Evolutionary conservation across 2,888 invertebrate genomes (phyloP).

Genomic region (Plebejus melissa): DNA sequence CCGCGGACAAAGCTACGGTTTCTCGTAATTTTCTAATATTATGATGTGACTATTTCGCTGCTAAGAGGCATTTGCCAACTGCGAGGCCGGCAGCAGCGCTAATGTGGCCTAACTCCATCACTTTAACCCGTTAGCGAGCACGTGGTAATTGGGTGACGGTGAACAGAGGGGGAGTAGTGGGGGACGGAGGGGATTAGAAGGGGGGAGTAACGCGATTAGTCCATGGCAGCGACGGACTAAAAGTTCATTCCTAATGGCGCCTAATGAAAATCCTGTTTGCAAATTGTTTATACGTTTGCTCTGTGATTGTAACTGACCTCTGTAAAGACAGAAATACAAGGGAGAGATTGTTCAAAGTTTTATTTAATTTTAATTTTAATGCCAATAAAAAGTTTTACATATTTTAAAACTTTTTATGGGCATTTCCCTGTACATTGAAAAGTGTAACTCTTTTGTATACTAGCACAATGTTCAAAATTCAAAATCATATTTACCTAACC

Average conservation of each 20-base stretch:
- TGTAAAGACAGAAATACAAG: not conserved
- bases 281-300: not conserved
- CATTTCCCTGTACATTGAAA: no score
- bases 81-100: not conserved
- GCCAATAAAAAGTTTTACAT: no score
- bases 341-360: no score
- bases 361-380: not conserved
- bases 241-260: constrained; percentile 11
- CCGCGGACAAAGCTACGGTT: not conserved
- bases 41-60: not conserved
- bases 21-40: not conserved
- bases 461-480: no score
- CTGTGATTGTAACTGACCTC: not conserved
- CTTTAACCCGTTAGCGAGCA: constrained; percentile 5
- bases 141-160: constrained; percentile 1
- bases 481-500: no score
- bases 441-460: no score
- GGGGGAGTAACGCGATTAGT: constrained; percentile 6
- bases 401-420: no score
- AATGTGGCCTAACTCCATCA: constrained; percentile 7
- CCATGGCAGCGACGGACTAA: not conserved
- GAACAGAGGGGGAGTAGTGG: not conserved
- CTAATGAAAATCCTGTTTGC: constrained; percentile 5
- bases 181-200: no score
- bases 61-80: not conserved